phyloP scores from a whole-genome alignment of 2,888 invertebrate genomes.

The Enchytraeus crypticus region DNA sequence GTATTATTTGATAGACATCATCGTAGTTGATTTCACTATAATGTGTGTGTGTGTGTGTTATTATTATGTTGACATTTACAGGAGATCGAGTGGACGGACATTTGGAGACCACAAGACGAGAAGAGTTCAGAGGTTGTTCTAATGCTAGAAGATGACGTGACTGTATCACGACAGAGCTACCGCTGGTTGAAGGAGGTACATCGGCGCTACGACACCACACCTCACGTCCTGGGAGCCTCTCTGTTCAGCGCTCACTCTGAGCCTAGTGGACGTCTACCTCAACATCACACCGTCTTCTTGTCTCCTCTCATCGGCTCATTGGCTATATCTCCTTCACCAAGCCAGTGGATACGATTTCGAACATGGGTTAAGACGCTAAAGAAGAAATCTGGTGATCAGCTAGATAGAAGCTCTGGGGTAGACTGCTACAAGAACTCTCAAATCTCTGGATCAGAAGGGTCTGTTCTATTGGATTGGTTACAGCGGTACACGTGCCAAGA shows the following conservation, averaged over 20 bases:
- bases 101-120: too few species aligned
- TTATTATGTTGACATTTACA: too few species aligned
- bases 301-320: conserved; percentile 17
- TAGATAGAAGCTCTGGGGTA: conserved; percentile 10
- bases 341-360: conserved; percentile 16
- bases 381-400: conserved; percentile 7
- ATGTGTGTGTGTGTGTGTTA: too few species aligned
- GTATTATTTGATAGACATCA: too few species aligned
- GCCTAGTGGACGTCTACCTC: background rate
- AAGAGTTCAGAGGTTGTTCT: too few species aligned
- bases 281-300: conserved; percentile 8
- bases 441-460: background rate
- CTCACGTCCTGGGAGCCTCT: conserved; percentile 4
- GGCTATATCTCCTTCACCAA: conserved; percentile 18
- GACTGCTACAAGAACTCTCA: conserved; percentile 15
- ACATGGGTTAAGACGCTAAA: conserved; percentile 13
- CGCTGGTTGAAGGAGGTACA: conserved; percentile 7
- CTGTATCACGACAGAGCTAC: too few species aligned
- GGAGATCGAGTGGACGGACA: too few species aligned
- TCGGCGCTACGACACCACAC: background rate
- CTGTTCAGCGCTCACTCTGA: background rate
- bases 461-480: conserved; percentile 21
- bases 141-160: too few species aligned
- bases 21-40: too few species aligned
- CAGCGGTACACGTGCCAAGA: too few species aligned